phyloP scores from a whole-genome alignment of 1,140 invertebrate genomes.

The honey bee (Apis mellifera) region DNA sequence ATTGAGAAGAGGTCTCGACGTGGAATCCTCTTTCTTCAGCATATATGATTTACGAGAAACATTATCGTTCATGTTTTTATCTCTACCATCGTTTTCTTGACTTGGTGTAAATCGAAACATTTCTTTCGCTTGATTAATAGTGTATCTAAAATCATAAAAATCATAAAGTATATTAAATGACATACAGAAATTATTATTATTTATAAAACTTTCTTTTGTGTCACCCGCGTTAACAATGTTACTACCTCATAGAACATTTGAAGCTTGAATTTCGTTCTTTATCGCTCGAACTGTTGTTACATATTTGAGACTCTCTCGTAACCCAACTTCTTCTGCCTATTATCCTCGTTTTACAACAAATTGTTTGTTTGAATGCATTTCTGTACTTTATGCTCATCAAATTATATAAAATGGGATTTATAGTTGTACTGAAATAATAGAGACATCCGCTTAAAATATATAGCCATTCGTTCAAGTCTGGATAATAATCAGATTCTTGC shows the following conservation, averaged over 20 bases:
- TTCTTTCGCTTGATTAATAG: constrained; percentile 60
- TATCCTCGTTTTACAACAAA: constrained; percentile 77
- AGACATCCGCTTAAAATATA: constrained; percentile 90
- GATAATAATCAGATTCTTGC: constrained; percentile 83
- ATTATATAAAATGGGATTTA: constrained; percentile 96
- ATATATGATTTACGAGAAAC: constrained; percentile 40
- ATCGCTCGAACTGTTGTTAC: constrained; percentile 32
- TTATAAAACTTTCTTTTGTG: too few species aligned
- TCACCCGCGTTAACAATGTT: not conserved
- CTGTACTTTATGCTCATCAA: constrained; percentile 94
- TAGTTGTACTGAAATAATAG: constrained; percentile 94
- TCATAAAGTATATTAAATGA: not conserved
- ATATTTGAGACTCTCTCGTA: constrained; percentile 18
- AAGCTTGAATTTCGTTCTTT: constrained; percentile 11
- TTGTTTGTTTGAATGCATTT: constrained; percentile 88
- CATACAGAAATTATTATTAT: not conserved
- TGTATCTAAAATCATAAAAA: constrained; percentile 52
- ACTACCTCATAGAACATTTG: constrained; percentile 49
- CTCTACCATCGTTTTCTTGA: constrained; percentile 3
- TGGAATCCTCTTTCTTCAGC: constrained; percentile 31
- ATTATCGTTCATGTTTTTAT: constrained; percentile 41
- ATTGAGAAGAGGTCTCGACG: constrained; percentile 48
- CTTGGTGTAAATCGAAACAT: constrained; percentile 57
- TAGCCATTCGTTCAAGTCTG: constrained; percentile 88
- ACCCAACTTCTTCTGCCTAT: not conserved